Evolutionary conservation across 2,797 vertebrate species (phyloP).

Genomic region (Balearica regulorum): DNA sequence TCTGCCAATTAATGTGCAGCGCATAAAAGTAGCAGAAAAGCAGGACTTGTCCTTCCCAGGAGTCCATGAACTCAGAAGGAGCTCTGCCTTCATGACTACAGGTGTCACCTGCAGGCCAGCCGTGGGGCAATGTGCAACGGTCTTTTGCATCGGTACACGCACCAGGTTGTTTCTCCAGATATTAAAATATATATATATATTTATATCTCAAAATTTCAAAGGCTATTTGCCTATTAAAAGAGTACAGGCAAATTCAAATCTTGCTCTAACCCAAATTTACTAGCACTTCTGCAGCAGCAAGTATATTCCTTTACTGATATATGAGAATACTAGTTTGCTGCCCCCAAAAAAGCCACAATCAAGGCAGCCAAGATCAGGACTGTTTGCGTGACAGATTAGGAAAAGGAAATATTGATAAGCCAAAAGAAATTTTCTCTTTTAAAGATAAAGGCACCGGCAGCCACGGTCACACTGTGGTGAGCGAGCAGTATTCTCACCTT

Average conservation of each 20-base stretch:
- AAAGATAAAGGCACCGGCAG: not conserved
- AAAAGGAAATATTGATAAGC: not conserved
- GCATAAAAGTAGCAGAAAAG: not conserved
- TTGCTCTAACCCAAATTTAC: not conserved
- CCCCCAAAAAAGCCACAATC: not conserved
- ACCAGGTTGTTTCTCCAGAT: too few species aligned
- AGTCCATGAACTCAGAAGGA: not conserved
- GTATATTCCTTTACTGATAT: fast-evolving
- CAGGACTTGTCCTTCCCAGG: not conserved
- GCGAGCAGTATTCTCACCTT: not conserved
- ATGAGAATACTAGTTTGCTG: not conserved
- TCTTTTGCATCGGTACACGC: fast-evolving
- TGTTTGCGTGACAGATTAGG: not conserved
- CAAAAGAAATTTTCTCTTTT: not conserved
- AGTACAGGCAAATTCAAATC: not conserved
- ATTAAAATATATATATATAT: too few species aligned
- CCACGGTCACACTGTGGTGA: not conserved
- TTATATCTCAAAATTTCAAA: not conserved
- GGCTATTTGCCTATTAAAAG: not conserved
- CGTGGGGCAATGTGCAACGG: fast-evolving
- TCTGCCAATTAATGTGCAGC: not conserved
- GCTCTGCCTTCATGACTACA: not conserved
- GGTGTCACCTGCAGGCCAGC: not conserved
- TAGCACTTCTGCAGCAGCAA: not conserved
- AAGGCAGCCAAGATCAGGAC: not conserved